Evolutionary conservation across 2,113 vertebrate genomes (phyloP).

Genomic region (Odocoileus virginianus): DNA sequence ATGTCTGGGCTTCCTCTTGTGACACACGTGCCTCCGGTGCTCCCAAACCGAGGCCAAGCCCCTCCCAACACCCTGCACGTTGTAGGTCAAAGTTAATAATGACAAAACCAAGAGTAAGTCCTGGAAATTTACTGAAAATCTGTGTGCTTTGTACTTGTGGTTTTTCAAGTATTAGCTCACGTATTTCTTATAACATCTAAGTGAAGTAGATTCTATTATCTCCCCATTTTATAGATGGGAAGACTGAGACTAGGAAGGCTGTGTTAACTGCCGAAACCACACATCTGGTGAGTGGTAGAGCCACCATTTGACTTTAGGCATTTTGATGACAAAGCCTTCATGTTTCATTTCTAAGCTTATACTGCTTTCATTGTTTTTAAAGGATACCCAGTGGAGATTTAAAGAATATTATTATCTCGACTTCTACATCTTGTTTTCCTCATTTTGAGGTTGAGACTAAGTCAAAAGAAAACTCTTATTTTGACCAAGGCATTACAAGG

Average conservation of each 20-base stretch:
- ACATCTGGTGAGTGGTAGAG: accelerated
- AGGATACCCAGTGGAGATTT: not conserved
- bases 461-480: not conserved
- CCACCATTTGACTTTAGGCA: not conserved
- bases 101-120: not conserved
- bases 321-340: not conserved
- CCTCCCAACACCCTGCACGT: accelerated
- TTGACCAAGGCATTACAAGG: not conserved
- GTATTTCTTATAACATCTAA: not conserved
- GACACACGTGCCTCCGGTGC: accelerated
- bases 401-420: not conserved
- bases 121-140: not conserved
- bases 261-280: accelerated
- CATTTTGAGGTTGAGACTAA: not conserved
- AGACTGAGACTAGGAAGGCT: not conserved
- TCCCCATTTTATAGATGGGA: too few relatives aligned
- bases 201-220: accelerated
- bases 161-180: not conserved
- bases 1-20: accelerated
- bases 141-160: accelerated
- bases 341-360: not conserved
- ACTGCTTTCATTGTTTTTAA: not conserved
- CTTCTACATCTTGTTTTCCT: not conserved
- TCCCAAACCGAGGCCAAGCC: not conserved
- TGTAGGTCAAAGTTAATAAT: not conserved